Base-by-base conservation (phyloP, 1,140 invertebrate species). In the Pissodes strobi region DNA sequence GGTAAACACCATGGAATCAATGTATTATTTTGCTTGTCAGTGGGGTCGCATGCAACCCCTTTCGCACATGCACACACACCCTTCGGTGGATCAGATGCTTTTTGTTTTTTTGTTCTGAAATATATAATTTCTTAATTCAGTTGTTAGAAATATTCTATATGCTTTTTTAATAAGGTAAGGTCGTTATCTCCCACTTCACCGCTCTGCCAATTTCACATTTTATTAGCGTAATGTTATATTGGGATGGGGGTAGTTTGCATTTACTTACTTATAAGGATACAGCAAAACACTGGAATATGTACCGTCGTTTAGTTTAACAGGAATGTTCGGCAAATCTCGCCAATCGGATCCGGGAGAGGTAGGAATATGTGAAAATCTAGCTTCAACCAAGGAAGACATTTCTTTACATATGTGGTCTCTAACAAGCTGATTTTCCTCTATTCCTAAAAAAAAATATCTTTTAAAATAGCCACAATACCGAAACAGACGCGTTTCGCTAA, bases 1-100 rank as follows among this genome's bases (percentile, higher is more conserved):
- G 92, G 92, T 57, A 95, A 80, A 76, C 92, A 94, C 93, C 93
- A 95, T 1, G 93, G 93, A 52, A 95, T 91, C 27, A 95, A 76
- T 1, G 93, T 94, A 76, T 92, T 90, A 73, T 87, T 88, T 80
- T 95, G 93, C 49, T 86, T 85, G 77, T 92, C 90, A 66, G 80
- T 77, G 0, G 89, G 82, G 73, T 90, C 85, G 78, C 92, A 94
- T 0, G 81, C 12, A 64, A 81, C 82, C 4, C 84, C 86, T 12
- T 71, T 78, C 1, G 87, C 87, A 80, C 93, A 95, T 9, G 82
- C 79, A 76, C 93, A 95, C 25, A 95, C 92, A 18, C 92, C 93
- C 63, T 90, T 81, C 58, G 87, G 77, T 5, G 79, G 80, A 10
- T 88, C 88, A 9, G 60, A 82, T 76, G 74, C 78, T 81, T 2